Evolutionary conservation across 2,113 vertebrate species (phyloP), one percentile per base, ranked within the genome.

Genomic region (Falcunculus frontatus): DNA sequence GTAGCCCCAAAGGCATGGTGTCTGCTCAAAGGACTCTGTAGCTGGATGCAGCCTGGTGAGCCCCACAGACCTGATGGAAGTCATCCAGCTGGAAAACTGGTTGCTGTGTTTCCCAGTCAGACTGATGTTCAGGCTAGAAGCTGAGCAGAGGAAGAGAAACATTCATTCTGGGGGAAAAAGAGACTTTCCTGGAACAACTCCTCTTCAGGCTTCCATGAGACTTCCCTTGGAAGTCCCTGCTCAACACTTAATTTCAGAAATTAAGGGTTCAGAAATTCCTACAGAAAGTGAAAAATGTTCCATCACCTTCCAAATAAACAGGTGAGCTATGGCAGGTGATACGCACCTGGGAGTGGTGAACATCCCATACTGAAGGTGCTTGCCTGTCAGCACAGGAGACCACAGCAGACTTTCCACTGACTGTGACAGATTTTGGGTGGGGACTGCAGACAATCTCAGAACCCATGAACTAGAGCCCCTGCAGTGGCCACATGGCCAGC

Each of bases 371-470:
- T 8, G 26, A 59, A 47, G 18, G 26, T 47, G 3, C 11, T 27
- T 37, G 11, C 49, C 60, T 46, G 12, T 25, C 50, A 27, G n/a
- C 46, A 59, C 44, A 27, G 18, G 39, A 69, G 25, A 16, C 7
- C n/a, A 19, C 0, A 2, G 20, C 42, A 53, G 56, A 22, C 10
- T 57, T 62, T 17, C 41, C 0, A 0, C 39, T n/a, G 39, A 4
- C 35, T 1, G 0, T 5, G 18, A 19, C 35, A 39, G 19, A 5
- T 13, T 16, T 47, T 35, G 25, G 13, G 6, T 2, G 0, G 4
- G 2, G 11, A 21, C 46, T 80, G 21, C 60, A 70, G 62, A 4
- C 5, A 17, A 2, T 6, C 17, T 15, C 22, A 44, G 32, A 32
- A 46, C 33, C 35, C 35, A 3, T 4, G 56, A 39, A 13, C 9